phyloP scores from a whole-genome alignment of 2,797 vertebrate species.

The Chaetophractus vellerosus region DNA sequence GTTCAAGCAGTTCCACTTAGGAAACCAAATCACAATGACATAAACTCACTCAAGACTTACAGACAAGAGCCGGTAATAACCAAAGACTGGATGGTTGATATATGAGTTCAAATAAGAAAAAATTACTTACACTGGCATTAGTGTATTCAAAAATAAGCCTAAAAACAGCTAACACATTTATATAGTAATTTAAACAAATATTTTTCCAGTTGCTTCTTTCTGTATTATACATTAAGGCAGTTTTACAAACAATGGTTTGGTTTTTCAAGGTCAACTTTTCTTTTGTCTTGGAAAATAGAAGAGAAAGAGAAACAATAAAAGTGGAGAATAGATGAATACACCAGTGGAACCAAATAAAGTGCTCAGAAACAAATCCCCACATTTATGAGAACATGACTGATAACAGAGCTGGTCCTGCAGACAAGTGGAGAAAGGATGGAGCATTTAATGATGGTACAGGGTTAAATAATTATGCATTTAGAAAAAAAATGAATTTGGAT shows the following conservation, averaged over 20 bases:
- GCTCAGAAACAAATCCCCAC: background rate
- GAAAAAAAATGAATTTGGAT: background rate
- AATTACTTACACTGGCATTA: background rate
- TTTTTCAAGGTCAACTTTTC: conserved; percentile 42
- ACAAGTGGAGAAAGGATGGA: background rate
- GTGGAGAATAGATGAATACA: background rate
- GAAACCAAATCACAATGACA: conserved; percentile 36
- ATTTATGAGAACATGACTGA: background rate
- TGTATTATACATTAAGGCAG: conserved; percentile 15
- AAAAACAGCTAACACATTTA: conserved; percentile 38
- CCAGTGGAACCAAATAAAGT: background rate
- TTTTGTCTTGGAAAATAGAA: conserved; percentile 51
- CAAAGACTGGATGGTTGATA: background rate
- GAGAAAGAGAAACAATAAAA: conserved; percentile 29
- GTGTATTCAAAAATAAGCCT: background rate
- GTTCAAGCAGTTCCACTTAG: background rate
- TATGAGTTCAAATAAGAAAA: conserved; percentile 3
- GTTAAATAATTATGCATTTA: background rate
- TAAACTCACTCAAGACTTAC: conserved; percentile 50
- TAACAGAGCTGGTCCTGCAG: background rate
- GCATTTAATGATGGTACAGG: background rate
- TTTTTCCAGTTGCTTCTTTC: conserved; percentile 53
- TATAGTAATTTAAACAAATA: conserved; percentile 11
- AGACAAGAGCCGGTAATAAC: conserved; percentile 13
- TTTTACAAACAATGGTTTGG: conserved; percentile 49